Conservation (phyloP, 2,113 vertebrate species). For the Neolamprologus sp. region DNA sequence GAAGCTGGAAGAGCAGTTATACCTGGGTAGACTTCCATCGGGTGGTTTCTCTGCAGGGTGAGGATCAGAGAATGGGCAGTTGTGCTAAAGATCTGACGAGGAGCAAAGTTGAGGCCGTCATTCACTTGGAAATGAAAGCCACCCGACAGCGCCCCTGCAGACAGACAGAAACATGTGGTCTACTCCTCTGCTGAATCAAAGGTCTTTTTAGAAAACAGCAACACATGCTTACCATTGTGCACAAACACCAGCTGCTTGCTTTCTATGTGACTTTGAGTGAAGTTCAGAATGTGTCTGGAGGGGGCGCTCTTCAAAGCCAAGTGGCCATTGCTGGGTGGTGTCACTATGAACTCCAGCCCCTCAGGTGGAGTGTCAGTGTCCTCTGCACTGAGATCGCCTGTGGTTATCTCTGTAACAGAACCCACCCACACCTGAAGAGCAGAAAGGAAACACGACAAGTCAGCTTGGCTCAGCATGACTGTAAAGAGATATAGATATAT, state of each 20-base stretch:
- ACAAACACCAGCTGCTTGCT: constrained; percentile 77
- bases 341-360: constrained; percentile 75
- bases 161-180: not conserved
- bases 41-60: constrained; percentile 74
- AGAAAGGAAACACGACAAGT: not conserved
- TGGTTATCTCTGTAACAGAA: constrained; percentile 79
- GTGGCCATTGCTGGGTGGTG: constrained; percentile 81
- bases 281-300: constrained; percentile 76
- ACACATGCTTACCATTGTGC: constrained; percentile 72
- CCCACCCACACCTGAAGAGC: constrained; percentile 75
- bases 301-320: constrained; percentile 77
- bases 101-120: constrained; percentile 82
- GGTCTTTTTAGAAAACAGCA: not conserved
- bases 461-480: not conserved
- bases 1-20: not conserved
- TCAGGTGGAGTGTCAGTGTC: constrained; percentile 75
- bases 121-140: constrained; percentile 88
- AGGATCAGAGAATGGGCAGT: constrained; percentile 70
- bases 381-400: constrained; percentile 73
- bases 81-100: constrained; percentile 80
- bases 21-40: constrained; percentile 82
- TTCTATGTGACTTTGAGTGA: constrained; percentile 80
- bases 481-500: not conserved
- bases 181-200: not conserved
- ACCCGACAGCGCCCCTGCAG: constrained; percentile 77